phyloP scores from a whole-genome alignment of 2,888 invertebrate species.

The Drosophila colorata region DNA sequence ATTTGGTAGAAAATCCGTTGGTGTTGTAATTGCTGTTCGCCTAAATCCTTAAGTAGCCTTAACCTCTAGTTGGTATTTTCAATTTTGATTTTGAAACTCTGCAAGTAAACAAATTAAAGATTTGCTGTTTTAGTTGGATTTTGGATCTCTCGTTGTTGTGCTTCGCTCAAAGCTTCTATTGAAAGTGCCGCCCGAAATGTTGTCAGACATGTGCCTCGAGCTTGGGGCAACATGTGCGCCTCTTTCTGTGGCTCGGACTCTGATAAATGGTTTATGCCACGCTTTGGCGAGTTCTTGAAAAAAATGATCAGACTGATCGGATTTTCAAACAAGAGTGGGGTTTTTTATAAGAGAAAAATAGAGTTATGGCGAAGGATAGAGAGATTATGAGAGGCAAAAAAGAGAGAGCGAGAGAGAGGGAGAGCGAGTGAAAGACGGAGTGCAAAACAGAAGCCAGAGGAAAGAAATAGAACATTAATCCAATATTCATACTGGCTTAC shows the following conservation, averaged over 20 bases:
- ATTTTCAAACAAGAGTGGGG: background rate
- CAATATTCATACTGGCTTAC: too few species aligned
- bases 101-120: slow-evolving; percentile 52
- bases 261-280: slow-evolving; percentile 66
- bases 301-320: slow-evolving; percentile 22
- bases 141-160: slow-evolving; percentile 16
- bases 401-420: background rate
- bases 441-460: background rate
- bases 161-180: slow-evolving; percentile 28
- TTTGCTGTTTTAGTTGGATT: slow-evolving; percentile 21
- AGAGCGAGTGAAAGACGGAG: background rate
- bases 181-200: slow-evolving; percentile 46
- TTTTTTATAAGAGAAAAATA: background rate
- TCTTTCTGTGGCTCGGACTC: slow-evolving; percentile 21
- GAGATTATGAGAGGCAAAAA: background rate
- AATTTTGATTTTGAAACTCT: slow-evolving; percentile 85
- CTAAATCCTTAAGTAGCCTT: slow-evolving; percentile 81
- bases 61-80: slow-evolving; percentile 80
- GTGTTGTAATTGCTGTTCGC: slow-evolving; percentile 60
- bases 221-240: slow-evolving; percentile 39
- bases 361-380: background rate
- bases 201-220: slow-evolving; percentile 16
- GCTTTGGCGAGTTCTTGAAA: slow-evolving; percentile 56
- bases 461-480: background rate
- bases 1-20: slow-evolving; percentile 73